Evolutionary conservation across 2,113 vertebrate genomes (phyloP).

Genomic region (Lophochroa leadbeateri): DNA sequence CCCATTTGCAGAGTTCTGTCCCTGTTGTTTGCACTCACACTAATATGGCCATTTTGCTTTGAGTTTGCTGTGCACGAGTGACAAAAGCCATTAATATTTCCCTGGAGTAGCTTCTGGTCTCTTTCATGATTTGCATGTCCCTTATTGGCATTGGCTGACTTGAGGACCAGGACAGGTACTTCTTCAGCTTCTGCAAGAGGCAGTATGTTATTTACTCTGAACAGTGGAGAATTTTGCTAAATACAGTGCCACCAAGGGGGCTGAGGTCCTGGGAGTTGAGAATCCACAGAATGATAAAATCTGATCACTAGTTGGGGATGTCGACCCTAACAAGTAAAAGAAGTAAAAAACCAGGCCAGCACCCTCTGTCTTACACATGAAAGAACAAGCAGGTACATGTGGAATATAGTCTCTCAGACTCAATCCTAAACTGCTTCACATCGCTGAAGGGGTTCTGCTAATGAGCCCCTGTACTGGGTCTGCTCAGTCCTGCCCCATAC

Average conservation of each 20-base stretch:
- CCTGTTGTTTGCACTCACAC: neutral
- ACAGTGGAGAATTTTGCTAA: neutral
- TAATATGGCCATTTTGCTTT: neutral
- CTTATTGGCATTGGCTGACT: neutral
- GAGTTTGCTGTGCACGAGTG: neutral
- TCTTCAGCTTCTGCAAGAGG: neutral
- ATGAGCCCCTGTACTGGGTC: neutral
- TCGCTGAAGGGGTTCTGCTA: neutral
- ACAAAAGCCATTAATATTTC: neutral
- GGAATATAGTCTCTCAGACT: neutral
- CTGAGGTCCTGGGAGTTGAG: neutral
- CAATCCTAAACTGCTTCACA: neutral
- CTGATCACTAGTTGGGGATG: neutral
- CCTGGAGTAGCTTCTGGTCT: neutral
- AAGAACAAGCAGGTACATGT: neutral
- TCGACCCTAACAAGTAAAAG: neutral
- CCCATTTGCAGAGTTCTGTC: neutral
- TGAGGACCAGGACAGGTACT: neutral
- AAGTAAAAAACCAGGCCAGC: neutral
- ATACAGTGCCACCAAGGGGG: neutral
- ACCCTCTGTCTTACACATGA: neutral
- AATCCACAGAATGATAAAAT: neutral
- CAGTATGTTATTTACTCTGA: neutral
- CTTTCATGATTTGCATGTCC: neutral
- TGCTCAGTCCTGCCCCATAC: neutral